A percentile compares a stretch with the other conserved stretches of the same genome.
Evolutionary conservation across 1,140 invertebrate species (phyloP).

Genomic region (Drosophila oshimai): DNA sequence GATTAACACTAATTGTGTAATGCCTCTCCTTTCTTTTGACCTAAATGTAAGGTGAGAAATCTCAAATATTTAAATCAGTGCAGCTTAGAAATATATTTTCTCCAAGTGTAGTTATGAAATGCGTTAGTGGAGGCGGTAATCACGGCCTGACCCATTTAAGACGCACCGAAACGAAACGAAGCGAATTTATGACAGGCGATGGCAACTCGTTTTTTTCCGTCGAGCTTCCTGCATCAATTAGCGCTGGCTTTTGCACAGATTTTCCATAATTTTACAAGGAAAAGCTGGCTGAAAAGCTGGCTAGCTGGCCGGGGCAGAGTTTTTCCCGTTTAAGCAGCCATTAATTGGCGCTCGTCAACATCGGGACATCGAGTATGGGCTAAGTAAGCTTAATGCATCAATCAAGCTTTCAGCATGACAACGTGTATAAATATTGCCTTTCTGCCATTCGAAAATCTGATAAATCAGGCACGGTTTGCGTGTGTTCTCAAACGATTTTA

Average conservation of each 20-base stretch:
- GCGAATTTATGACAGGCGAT: constrained; percentile 52
- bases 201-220: constrained; percentile 62
- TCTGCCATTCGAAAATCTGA: constrained; percentile 59
- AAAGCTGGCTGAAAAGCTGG: neutral
- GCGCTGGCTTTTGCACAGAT: constrained; percentile 50
- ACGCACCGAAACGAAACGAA: constrained; percentile 54
- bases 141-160: constrained; percentile 67
- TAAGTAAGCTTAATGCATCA: constrained; percentile 68
- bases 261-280: constrained; percentile 64
- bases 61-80: too few species aligned
- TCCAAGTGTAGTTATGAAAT: constrained; percentile 51
- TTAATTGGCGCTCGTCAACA: constrained; percentile 67
- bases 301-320: constrained; percentile 9
- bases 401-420: constrained; percentile 73
- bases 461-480: constrained; percentile 50
- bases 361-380: neutral
- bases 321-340: constrained; percentile 58
- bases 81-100: neutral
- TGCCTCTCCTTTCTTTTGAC: too few species aligned
- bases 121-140: constrained; percentile 52
- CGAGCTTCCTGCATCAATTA: constrained; percentile 78
- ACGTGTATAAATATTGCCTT: constrained; percentile 31
- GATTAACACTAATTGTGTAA: too few species aligned
- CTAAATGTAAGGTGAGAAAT: too few species aligned
- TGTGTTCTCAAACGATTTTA: constrained; percentile 75